These are phyloP conservation scores for Drosophila tsacasi DNA, from an alignment of 1,140 invertebrate genomes.

Conservation along the genomic window DNA sequence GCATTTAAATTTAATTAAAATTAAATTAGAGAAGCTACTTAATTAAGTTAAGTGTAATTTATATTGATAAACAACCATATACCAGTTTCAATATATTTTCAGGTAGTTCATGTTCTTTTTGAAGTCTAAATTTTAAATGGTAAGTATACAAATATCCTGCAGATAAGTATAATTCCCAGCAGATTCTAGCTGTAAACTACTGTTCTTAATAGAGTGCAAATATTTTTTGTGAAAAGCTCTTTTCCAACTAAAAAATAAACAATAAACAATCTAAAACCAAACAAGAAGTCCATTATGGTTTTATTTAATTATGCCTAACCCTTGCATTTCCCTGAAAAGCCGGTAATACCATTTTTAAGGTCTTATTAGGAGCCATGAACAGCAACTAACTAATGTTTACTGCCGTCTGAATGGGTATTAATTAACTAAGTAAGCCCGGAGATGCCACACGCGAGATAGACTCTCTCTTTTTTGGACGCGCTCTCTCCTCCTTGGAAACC, in stretches of 20 bases:
- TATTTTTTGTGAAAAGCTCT: too few species aligned
- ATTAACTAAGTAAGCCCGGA: conserved; percentile 39
- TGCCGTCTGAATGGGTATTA: conserved; percentile 35
- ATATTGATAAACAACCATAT: too few species aligned
- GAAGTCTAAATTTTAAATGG: too few species aligned
- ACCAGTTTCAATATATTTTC: too few species aligned
- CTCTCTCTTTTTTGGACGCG: conserved; percentile 33
- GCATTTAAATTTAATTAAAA: not conserved
- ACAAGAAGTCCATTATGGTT: too few species aligned
- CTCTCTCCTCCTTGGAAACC: conserved; percentile 42
- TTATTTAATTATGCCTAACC: not conserved
- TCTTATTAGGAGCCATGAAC: conserved; percentile 28
- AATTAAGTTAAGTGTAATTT: too few species aligned
- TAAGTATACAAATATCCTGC: not conserved
- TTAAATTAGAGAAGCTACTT: not conserved
- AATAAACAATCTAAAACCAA: not conserved
- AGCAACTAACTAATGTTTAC: conserved; percentile 35
- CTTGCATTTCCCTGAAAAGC: not conserved
- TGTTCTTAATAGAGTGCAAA: not conserved
- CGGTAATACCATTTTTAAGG: not conserved
- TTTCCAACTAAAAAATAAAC: not conserved
- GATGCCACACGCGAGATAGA: conserved; percentile 17
- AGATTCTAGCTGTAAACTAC: not conserved
- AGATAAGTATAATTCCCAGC: not conserved
- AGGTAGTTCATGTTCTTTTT: too few species aligned